Percentiles rank a stretch among this genome's conserved stretches.
These are phyloP conservation scores for Pteria penguin DNA, from an alignment of 2,888 invertebrate species.

Conservation along the genomic window DNA sequence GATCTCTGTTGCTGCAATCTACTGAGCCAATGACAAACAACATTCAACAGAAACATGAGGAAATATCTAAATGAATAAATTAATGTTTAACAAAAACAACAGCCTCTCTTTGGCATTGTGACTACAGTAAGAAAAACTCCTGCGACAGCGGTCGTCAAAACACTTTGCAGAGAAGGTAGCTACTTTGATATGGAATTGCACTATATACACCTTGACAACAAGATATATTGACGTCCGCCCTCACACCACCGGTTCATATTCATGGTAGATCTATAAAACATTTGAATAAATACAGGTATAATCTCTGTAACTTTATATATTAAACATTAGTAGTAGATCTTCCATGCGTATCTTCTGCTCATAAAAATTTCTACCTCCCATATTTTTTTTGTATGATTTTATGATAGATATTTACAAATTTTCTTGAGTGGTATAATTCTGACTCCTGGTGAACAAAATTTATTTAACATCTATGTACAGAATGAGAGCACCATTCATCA, in stretches of 20 bases:
- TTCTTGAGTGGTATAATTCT: too few species aligned
- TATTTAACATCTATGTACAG: too few species aligned
- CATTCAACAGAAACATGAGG: background rate
- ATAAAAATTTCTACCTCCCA: too few species aligned
- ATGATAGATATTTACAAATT: too few species aligned
- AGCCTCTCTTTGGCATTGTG: background rate
- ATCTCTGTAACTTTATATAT: too few species aligned
- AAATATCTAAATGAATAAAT: background rate
- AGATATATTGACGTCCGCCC: background rate
- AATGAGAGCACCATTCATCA: too few species aligned
- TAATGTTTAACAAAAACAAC: background rate
- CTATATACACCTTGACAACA: background rate
- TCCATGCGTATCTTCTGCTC: too few species aligned
- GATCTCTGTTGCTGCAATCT: background rate
- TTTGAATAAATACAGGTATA: too few species aligned
- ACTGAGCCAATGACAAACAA: background rate
- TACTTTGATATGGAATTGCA: background rate
- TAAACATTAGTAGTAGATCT: too few species aligned
- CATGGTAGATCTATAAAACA: background rate
- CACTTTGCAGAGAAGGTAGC: background rate
- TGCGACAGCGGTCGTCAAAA: background rate
- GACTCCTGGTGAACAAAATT: too few species aligned
- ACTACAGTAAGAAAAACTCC: background rate
- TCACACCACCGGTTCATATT: background rate
- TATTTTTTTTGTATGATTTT: too few species aligned